phyloP scores from a whole-genome alignment of 2,888 invertebrate species.

The Ganaspis brasiliensis region DNA sequence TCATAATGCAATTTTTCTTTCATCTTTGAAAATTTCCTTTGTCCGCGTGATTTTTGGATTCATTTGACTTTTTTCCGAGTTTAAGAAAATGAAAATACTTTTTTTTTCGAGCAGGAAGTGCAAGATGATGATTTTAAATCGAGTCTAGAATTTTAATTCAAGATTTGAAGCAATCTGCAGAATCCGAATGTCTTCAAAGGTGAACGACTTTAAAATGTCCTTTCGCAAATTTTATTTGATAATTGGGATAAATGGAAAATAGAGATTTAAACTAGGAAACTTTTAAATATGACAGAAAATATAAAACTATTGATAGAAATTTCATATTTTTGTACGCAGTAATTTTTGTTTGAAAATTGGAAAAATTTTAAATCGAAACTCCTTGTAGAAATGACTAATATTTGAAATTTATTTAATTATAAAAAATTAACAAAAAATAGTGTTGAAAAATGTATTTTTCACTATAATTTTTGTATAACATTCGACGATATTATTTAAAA shows the following conservation, averaged over 20 bases:
- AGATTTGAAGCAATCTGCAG: not conserved
- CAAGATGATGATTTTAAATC: not conserved
- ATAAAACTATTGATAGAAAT: too few species aligned
- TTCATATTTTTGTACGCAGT: too few species aligned
- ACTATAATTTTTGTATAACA: too few species aligned
- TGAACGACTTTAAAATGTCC: slow-evolving; percentile 1
- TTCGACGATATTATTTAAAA: too few species aligned
- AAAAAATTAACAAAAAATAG: too few species aligned
- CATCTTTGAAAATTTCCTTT: not conserved
- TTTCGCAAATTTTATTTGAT: not conserved
- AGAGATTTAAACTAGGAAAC: not conserved
- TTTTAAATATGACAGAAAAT: too few species aligned
- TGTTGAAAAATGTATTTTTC: not conserved
- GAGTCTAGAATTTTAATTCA: not conserved
- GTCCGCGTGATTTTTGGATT: too few species aligned
- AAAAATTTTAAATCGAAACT: too few species aligned
- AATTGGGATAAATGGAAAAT: not conserved
- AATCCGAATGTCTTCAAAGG: not conserved
- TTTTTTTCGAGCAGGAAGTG: not conserved
- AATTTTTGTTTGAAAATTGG: too few species aligned
- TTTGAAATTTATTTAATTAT: too few species aligned
- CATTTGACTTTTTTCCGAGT: too few species aligned
- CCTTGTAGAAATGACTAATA: too few species aligned
- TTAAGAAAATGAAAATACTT: not conserved
- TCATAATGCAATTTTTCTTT: not conserved